Base-by-base conservation (phyloP, 2,888 invertebrate species). In the Caradrina clavipalpis region DNA sequence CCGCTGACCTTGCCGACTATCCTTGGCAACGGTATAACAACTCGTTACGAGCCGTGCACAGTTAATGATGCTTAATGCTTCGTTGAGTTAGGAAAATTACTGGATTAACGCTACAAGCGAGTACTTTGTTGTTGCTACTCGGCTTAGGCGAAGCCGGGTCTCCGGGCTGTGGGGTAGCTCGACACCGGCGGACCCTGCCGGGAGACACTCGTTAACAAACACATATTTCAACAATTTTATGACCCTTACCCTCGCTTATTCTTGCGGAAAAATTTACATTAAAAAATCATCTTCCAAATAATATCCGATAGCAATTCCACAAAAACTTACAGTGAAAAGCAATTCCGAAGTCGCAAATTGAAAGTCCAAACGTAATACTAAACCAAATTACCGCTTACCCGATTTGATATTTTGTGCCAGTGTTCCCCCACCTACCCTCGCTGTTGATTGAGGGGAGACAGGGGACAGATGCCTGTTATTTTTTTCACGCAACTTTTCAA, bases 11-110 rank as follows among this genome's bases (percentile, higher is more conserved):
- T 83, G 83, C 57, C 67, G 68, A 60, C 76, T 76, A 80, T 82
- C 83, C 83, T 84, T 84, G 83, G 69, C 78, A 80, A 71, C 80
- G 71, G 71, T 69, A 65, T 62, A 69, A 62, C 65, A 69, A 73
- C 80, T 77, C 80, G 77, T 70, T 73, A 77, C 78, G 65, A 65
- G 54, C 78, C 65, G 69, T 39, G 82, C 73, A 58, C 69, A 69
- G 69, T 76, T 84, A 82, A 84, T 84, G 82, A 84, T 78, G 76
- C 78, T 84, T 82, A 84, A 84, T 83, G 83, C 83, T 79, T 77
- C 80, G 83, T 22, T 83, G 82, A 71, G 62, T 75, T 69, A 80
- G 84, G 82, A 80, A 82, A 82, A 82, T 82, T 82, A 80, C 79
- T 81, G 84, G 78, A 83, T 83, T 84, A 84, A 76, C 72, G 65